phyloP scores from a whole-genome alignment of 2,888 invertebrate genomes.

The Drosophila tanythrix region DNA sequence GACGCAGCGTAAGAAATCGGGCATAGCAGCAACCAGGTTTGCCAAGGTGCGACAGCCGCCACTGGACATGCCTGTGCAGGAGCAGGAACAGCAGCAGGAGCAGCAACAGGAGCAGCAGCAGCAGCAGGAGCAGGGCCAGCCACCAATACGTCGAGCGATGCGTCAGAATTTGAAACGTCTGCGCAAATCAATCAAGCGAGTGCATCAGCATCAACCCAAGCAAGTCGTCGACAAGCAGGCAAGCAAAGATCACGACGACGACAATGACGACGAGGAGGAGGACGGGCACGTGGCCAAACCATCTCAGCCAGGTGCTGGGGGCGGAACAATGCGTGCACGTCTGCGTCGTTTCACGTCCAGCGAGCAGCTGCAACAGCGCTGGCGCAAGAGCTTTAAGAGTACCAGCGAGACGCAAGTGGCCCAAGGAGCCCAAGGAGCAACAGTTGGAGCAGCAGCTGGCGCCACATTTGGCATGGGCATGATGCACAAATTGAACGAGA shows the following conservation, averaged over 20 bases:
- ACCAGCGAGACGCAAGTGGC: not conserved
- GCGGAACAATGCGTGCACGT: conserved; percentile 64
- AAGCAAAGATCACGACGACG: conserved; percentile 29
- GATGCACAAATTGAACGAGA: conserved; percentile 77
- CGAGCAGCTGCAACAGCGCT: conserved; percentile 75
- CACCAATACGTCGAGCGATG: conserved; percentile 50
- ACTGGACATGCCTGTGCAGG: conserved; percentile 48
- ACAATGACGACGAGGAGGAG: conserved; percentile 33
- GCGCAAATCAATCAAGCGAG: conserved; percentile 75
- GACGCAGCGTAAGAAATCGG: conserved; percentile 45
- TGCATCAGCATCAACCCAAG: conserved; percentile 33
- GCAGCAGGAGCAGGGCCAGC: not conserved
- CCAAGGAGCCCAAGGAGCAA: conserved; percentile 54
- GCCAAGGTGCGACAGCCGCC: conserved; percentile 69
- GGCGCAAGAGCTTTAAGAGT: conserved; percentile 78
- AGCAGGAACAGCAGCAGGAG: conserved; percentile 16
- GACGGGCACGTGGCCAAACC: not conserved
- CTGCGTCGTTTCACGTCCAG: conserved; percentile 69
- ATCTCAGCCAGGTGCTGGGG: not conserved
- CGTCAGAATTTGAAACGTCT: conserved; percentile 79
- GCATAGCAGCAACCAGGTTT: conserved; percentile 76
- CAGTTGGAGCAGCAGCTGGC: conserved; percentile 21
- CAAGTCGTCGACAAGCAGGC: conserved; percentile 22
- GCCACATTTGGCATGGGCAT: conserved; percentile 9
- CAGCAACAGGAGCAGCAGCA: not conserved